Conservation (phyloP, 2,797 vertebrate species). For the Dermochelys coriacea region DNA sequence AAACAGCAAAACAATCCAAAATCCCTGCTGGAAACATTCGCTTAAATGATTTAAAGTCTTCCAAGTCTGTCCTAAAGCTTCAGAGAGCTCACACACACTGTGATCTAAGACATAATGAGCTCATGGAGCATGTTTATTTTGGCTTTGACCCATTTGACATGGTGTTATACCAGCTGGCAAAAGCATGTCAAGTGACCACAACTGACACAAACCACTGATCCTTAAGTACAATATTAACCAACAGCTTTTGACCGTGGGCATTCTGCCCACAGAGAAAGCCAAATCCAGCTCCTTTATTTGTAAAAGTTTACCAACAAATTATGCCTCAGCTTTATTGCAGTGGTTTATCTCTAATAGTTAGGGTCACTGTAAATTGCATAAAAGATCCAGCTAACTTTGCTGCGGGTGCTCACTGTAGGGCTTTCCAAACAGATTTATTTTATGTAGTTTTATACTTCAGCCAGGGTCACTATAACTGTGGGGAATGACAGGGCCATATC, state of each 20-base stretch:
- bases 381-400: background rate
- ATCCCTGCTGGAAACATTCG: background rate
- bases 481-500: too few relatives aligned
- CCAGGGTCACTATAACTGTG: background rate
- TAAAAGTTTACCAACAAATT: background rate
- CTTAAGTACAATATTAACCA: background rate
- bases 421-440: background rate
- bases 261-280: background rate
- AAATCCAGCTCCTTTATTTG: background rate
- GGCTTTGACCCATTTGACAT: background rate
- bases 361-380: background rate
- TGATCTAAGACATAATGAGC: slow-evolving; percentile 1
- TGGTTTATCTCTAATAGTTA: background rate
- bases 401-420: background rate
- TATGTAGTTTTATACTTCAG: background rate
- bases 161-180: background rate
- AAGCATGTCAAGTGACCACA: background rate
- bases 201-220: background rate
- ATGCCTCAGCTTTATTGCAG: background rate
- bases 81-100: background rate
- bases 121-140: slow-evolving; percentile 16
- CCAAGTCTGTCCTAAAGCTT: background rate
- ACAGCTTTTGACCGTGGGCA: background rate
- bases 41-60: background rate
- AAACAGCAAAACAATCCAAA: slow-evolving; percentile 19